Conservation (phyloP, 2,113 vertebrate genomes). For the Lepisosteus osseus region DNA sequence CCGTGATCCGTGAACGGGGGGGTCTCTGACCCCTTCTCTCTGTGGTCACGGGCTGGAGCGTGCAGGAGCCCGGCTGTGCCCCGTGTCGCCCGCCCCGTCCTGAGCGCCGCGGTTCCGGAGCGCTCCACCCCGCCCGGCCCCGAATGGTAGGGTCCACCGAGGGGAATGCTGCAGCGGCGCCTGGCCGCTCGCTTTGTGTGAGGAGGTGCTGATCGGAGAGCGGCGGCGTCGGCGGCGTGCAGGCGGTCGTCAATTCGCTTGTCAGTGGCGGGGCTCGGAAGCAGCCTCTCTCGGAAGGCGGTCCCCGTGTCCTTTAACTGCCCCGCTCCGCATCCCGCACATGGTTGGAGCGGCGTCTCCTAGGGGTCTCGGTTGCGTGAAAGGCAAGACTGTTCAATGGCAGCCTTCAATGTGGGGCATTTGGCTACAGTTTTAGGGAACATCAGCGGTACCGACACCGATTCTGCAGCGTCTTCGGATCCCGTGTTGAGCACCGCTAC, state of each 20-base stretch:
- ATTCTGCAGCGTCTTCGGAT: slow-evolving; percentile 11
- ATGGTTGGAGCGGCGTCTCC: slow-evolving; percentile 7
- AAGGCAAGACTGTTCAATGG: slow-evolving; percentile 27
- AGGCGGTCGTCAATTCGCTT: slow-evolving; percentile 9
- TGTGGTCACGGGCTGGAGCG: too few relatives aligned
- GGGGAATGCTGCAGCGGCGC: slow-evolving; percentile 16
- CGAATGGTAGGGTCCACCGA: slow-evolving; percentile 32
- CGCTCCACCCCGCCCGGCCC: slow-evolving; percentile 21
- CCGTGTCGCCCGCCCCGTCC: too few relatives aligned
- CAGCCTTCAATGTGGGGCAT: slow-evolving; percentile 36
- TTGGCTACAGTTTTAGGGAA: slow-evolving; percentile 18
- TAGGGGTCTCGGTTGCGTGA: slow-evolving; percentile 6
- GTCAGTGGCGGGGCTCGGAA: slow-evolving; percentile 11
- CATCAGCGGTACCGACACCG: not conserved
- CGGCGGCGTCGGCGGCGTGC: slow-evolving; percentile 6
- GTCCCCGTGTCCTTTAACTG: not conserved
- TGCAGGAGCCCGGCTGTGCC: too few relatives aligned
- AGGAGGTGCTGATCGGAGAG: not conserved
- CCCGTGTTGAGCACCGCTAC: not conserved
- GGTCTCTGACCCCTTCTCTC: too few relatives aligned
- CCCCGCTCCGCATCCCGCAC: slow-evolving; percentile 36
- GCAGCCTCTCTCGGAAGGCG: slow-evolving; percentile 41
- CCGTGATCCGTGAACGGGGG: too few relatives aligned
- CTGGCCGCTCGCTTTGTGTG: slow-evolving; percentile 38
- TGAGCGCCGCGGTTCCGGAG: too few relatives aligned